Conservation (phyloP, 2,888 invertebrate species). For the Nomada ruficornis region DNA sequence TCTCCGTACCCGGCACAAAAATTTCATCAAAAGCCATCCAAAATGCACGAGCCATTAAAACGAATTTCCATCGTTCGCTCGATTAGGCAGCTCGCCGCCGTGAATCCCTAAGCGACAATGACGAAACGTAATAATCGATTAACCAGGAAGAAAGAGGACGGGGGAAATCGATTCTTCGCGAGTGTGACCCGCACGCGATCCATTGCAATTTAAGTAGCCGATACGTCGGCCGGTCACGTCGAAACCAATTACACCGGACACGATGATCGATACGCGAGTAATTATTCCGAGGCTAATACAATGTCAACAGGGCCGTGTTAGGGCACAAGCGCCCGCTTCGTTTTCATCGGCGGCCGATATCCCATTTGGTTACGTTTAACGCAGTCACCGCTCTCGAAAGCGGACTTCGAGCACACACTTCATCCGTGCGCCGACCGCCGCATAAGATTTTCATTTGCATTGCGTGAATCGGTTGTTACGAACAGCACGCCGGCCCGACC, state of each 20-base stretch:
- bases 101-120: background rate
- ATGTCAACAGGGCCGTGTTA: slow-evolving; percentile 68
- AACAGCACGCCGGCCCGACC: slow-evolving; percentile 13
- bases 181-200: background rate
- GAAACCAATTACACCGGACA: slow-evolving; percentile 68
- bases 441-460: slow-evolving; percentile 70
- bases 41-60: too few species aligned
- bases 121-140: slow-evolving; percentile 2
- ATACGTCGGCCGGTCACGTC: slow-evolving; percentile 61
- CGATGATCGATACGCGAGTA: slow-evolving; percentile 75
- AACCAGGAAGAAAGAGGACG: background rate
- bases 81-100: background rate
- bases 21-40: background rate
- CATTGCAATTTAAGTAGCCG: slow-evolving; percentile 62
- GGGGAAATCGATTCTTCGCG: slow-evolving; percentile 44
- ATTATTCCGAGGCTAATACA: slow-evolving; percentile 75
- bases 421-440: slow-evolving; percentile 31
- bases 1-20: background rate
- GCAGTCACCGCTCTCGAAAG: slow-evolving; percentile 41
- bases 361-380: slow-evolving; percentile 55
- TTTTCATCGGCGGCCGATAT: slow-evolving; percentile 55
- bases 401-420: slow-evolving; percentile 47
- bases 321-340: slow-evolving; percentile 50
- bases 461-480: slow-evolving; percentile 53
- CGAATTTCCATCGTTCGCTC: background rate